A percentile compares a stretch with the other conserved stretches of the same genome.
Conservation (phyloP, 1,140 invertebrate species). For the Matsumurasca onukii region DNA sequence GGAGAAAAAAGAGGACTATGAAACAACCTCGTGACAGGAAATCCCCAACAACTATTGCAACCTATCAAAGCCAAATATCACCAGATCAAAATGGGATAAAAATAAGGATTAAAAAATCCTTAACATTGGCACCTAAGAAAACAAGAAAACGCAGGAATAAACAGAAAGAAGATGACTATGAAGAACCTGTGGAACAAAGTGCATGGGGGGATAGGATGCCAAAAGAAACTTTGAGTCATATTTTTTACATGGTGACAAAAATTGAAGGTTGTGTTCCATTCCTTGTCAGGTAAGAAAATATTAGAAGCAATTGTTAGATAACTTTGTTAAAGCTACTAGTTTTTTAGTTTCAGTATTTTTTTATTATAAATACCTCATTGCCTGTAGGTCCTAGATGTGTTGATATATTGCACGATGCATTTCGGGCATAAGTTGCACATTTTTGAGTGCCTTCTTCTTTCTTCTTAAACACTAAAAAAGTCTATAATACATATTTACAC, state of each 20-base stretch:
- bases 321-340: background rate
- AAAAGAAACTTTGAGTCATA: constrained; percentile 63
- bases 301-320: background rate
- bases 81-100: constrained; percentile 63
- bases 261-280: constrained; percentile 70
- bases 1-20: constrained; percentile 38
- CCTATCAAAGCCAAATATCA: constrained; percentile 58
- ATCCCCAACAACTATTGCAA: constrained; percentile 41
- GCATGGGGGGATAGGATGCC: constrained; percentile 62
- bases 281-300: constrained; percentile 63
- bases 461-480: too few species aligned
- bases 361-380: too few species aligned
- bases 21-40: constrained; percentile 30
- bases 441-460: too few species aligned
- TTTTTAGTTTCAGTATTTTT: too few species aligned
- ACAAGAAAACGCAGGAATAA: constrained; percentile 41
- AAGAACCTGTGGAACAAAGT: constrained; percentile 54
- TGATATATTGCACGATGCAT: too few species aligned
- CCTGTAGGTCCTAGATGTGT: too few species aligned
- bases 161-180: constrained; percentile 38
- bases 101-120: constrained; percentile 61
- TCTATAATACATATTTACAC: too few species aligned
- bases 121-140: constrained; percentile 38
- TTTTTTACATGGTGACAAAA: constrained; percentile 65
- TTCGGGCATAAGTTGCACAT: too few species aligned